Evolutionary conservation across 2,113 vertebrate genomes (phyloP).

Genomic region (Paedocypris sp.): DNA sequence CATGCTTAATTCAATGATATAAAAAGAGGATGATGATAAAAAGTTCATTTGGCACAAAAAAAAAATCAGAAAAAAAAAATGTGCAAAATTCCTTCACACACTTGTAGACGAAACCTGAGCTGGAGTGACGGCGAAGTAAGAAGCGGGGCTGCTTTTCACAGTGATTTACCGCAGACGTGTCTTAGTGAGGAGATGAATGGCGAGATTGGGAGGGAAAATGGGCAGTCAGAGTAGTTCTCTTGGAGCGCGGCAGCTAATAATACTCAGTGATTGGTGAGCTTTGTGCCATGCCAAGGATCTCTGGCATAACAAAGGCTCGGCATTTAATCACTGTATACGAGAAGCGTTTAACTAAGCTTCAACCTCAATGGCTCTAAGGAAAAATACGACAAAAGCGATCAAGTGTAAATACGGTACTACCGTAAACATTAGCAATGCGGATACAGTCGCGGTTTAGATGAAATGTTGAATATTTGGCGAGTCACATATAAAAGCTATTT

Average conservation of each 20-base stretch:
- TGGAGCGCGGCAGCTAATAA: conserved; percentile 29
- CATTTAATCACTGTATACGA: conserved; percentile 3
- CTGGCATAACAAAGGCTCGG: conserved; percentile 5
- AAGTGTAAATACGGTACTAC: too few relatives aligned
- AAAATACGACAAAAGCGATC: too few relatives aligned
- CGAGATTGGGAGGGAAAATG: conserved; percentile 25
- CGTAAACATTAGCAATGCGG: too few relatives aligned
- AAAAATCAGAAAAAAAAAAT: too few relatives aligned
- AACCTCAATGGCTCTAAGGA: neutral
- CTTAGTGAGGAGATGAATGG: conserved; percentile 26
- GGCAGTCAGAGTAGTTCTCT: conserved; percentile 8
- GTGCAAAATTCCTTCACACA: conserved; percentile 17
- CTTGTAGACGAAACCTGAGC: neutral
- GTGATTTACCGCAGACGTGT: conserved; percentile 40
- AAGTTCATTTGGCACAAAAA: too few relatives aligned
- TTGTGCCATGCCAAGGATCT: conserved; percentile 14
- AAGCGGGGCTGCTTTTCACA: conserved; percentile 14
- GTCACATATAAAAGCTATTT: too few relatives aligned
- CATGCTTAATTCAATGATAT: too few relatives aligned
- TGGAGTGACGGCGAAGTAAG: neutral
- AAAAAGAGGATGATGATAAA: too few relatives aligned
- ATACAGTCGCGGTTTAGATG: too few relatives aligned
- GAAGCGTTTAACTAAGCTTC: neutral
- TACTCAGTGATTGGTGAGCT: conserved; percentile 30
- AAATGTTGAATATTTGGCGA: too few relatives aligned